A percentile compares a stretch with the other conserved stretches of the same genome.
These are phyloP conservation scores for Planococcus citri DNA, from an alignment of 1,140 invertebrate species.

Conservation along the genomic window DNA sequence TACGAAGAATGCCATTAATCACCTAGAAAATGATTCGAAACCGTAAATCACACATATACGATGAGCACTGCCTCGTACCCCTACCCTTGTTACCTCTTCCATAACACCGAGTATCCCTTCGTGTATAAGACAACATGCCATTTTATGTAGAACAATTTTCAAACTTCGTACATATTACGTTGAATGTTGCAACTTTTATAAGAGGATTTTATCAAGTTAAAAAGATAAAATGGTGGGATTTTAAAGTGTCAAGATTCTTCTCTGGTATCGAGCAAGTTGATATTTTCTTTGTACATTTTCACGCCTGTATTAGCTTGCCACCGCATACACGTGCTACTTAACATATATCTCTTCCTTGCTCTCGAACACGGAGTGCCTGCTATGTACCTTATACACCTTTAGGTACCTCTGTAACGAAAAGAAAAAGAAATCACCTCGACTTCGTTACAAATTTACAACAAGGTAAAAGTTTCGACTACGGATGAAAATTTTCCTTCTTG, in stretches of 20 bases:
- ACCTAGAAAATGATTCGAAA: not conserved
- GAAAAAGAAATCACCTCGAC: too few species aligned
- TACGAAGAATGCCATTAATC: not conserved
- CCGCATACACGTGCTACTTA: not conserved
- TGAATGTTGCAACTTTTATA: not conserved
- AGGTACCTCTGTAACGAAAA: too few species aligned
- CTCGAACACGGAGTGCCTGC: too few species aligned
- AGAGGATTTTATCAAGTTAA: constrained; percentile 4
- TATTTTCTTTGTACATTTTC: not conserved
- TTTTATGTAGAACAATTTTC: constrained; percentile 1
- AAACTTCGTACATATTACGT: constrained; percentile 1
- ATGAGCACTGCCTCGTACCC: too few species aligned
- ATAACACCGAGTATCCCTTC: not conserved
- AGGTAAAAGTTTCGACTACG: too few species aligned
- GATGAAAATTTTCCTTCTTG: too few species aligned
- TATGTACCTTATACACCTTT: too few species aligned
- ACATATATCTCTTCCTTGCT: too few species aligned
- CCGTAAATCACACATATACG: not conserved
- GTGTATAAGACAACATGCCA: not conserved
- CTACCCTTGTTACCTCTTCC: too few species aligned
- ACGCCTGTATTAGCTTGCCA: not conserved
- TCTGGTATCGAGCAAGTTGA: not conserved
- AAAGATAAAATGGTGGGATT: not conserved
- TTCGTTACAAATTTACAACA: too few species aligned
- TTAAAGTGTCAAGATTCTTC: not conserved